Conservation (phyloP, 2,797 vertebrate species). For the Chrysolophus pictus region DNA sequence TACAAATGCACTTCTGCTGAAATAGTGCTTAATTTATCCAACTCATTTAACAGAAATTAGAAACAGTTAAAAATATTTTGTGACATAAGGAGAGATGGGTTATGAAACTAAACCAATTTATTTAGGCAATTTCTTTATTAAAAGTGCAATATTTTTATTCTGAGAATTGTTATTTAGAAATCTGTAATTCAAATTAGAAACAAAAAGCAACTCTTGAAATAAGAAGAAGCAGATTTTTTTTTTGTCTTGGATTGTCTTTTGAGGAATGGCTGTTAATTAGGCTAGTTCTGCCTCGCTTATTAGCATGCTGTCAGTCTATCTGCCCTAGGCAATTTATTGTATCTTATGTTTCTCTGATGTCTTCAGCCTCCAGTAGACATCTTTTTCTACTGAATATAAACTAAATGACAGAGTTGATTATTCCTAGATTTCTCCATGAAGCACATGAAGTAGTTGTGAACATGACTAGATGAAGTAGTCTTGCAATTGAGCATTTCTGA, state of each 20-base stretch:
- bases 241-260: not conserved
- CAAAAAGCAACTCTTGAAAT: not conserved
- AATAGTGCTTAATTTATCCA: conserved; percentile 21
- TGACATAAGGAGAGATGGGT: not conserved
- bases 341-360: not conserved
- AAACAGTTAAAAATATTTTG: conserved; percentile 49
- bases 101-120: not conserved
- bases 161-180: not conserved
- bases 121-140: not conserved
- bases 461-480: no score
- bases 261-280: not conserved
- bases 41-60: conserved; percentile 54
- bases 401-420: not conserved
- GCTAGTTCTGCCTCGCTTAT: not conserved
- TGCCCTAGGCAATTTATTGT: not conserved
- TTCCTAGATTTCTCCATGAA: not conserved
- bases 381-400: not conserved
- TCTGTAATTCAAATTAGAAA: not conserved
- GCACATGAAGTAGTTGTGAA: not conserved
- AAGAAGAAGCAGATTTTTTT: not conserved
- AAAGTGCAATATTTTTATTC: not conserved
- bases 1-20: conserved; percentile 2
- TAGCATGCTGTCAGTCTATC: not conserved
- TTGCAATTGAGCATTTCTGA: not conserved
- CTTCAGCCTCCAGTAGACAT: not conserved